These are phyloP conservation scores for Pecten maximus DNA, from an alignment of 2,888 invertebrate genomes.

Conservation along the genomic window DNA sequence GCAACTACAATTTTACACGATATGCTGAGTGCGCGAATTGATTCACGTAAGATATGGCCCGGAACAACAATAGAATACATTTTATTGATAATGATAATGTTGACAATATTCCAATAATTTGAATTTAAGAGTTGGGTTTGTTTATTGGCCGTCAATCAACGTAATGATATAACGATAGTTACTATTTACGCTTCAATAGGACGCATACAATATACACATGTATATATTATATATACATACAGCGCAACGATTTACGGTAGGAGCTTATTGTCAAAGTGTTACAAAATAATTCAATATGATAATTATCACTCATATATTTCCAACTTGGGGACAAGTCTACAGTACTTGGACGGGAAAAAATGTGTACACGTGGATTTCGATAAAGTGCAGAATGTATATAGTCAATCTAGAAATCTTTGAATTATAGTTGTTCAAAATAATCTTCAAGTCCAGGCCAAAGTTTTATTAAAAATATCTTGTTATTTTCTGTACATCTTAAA, in stretches of 20 bases:
- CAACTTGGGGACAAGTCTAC: not conserved
- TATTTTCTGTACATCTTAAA: too few species aligned
- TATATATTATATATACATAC: not conserved
- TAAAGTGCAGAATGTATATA: too few species aligned
- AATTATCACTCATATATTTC: not conserved
- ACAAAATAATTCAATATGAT: not conserved
- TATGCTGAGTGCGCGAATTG: not conserved
- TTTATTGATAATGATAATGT: not conserved
- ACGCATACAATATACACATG: too few species aligned
- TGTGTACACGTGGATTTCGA: not conserved
- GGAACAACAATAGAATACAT: not conserved
- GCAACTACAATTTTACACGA: not conserved
- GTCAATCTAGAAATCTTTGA: too few species aligned
- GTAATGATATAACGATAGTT: not conserved
- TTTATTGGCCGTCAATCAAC: not conserved
- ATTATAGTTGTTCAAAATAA: too few species aligned
- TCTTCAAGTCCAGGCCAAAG: too few species aligned
- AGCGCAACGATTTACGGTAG: not conserved
- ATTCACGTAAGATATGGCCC: not conserved
- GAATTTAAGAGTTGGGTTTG: not conserved
- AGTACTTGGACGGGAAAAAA: not conserved
- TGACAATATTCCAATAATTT: slow-evolving; percentile 19
- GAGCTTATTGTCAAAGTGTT: not conserved
- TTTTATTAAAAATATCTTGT: too few species aligned
- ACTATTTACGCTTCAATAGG: not conserved